phyloP scores from a whole-genome alignment of 2,797 vertebrate genomes.

The Malacoraja senta region DNA sequence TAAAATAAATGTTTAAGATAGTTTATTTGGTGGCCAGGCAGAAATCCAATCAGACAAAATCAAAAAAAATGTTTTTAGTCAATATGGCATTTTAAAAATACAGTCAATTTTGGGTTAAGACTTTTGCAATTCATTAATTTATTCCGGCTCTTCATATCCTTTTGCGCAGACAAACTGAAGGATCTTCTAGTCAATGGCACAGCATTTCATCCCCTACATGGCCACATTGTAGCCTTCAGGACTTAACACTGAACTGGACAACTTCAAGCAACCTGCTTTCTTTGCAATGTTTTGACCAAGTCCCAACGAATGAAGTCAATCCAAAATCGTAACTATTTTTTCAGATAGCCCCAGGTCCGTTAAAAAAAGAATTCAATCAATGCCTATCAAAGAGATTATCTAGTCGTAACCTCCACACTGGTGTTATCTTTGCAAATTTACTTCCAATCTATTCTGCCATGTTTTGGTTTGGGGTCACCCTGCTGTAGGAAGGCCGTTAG shows the following conservation, averaged over 20 bases:
- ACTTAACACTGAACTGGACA: no score
- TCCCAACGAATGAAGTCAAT: neutral
- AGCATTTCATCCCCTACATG: no score
- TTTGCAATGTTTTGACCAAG: neutral
- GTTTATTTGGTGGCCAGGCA: neutral
- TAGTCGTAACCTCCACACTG: neutral
- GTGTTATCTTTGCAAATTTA: no score
- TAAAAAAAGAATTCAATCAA: neutral
- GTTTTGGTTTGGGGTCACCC: no score
- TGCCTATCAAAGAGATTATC: neutral
- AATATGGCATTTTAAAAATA: neutral
- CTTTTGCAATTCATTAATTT: neutral
- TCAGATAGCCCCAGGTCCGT: neutral
- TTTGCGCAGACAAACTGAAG: neutral
- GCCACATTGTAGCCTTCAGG: no score
- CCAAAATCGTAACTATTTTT: neutral
- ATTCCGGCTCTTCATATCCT: neutral
- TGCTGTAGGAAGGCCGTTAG: no score
- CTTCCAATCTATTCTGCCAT: no score
- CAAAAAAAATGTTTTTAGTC: neutral
- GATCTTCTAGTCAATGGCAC: neutral
- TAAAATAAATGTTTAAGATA: constrained; percentile 36
- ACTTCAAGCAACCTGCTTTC: no score
- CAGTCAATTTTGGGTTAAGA: neutral
- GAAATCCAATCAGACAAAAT: neutral